Percentiles rank a stretch among this genome's conserved stretches.
phyloP scores from a whole-genome alignment of 2,113 vertebrate genomes.

The Excalfactoria chinensis region DNA sequence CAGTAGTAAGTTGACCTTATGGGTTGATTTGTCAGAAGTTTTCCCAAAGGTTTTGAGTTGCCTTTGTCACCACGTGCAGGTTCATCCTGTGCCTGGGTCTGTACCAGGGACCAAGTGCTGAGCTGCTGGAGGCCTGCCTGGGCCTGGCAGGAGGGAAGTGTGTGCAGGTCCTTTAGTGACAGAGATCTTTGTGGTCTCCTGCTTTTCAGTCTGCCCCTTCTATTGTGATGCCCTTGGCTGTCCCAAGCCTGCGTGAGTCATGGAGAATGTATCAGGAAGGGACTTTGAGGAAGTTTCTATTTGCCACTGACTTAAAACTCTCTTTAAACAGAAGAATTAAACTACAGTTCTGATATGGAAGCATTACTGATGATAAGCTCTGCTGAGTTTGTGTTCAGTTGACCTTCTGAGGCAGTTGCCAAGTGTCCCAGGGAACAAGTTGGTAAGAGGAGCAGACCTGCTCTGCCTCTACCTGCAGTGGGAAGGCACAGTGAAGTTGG shows the following conservation, averaged over 20 bases:
- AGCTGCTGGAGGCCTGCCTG: not conserved
- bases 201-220: not conserved
- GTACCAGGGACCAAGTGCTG: fast-evolving
- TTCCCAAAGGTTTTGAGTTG: not conserved
- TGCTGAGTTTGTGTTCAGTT: not conserved
- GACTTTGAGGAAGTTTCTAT: not conserved
- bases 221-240: fast-evolving
- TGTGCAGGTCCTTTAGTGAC: not conserved
- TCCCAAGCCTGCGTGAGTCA: fast-evolving
- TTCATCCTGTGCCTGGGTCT: not conserved
- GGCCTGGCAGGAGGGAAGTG: fast-evolving
- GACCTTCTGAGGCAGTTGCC: not conserved
- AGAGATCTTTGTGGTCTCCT: not conserved
- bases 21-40: not conserved
- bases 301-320: not conserved
- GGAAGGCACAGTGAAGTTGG: not conserved
- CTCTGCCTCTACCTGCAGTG: not conserved
- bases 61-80: not conserved
- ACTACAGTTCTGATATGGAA: not conserved
- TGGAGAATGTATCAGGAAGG: not conserved
- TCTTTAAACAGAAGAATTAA: not conserved
- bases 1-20: slow-evolving; percentile 25
- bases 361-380: not conserved
- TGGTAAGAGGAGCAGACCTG: not conserved
- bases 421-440: not conserved